These are phyloP conservation scores for Anguilla megastoma DNA, from an alignment of 2,797 vertebrate genomes.

Conservation along the genomic window DNA sequence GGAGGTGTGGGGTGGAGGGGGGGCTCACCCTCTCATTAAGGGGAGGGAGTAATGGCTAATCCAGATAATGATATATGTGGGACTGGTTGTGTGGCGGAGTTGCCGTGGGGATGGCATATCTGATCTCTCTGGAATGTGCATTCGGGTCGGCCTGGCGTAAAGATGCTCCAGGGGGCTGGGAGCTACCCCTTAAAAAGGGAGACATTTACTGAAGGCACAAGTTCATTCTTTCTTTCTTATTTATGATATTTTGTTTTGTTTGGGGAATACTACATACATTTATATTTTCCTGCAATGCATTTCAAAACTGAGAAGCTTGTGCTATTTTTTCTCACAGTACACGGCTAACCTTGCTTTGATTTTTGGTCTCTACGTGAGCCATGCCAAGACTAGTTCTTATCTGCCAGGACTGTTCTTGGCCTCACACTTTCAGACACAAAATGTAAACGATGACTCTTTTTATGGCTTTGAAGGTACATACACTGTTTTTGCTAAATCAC, in stretches of 20 bases:
- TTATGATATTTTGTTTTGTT: background rate
- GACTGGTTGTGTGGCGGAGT: constrained; percentile 38
- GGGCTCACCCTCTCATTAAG: constrained; percentile 11
- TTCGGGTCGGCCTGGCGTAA: constrained; percentile 27
- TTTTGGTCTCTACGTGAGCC: background rate
- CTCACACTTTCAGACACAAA: background rate
- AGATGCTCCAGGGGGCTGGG: background rate
- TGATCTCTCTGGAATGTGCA: constrained; percentile 46
- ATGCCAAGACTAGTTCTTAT: background rate
- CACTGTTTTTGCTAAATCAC: background rate
- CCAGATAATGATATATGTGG: constrained; percentile 47
- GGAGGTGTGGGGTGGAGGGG: constrained; percentile 23
- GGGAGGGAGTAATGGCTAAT: constrained; percentile 41
- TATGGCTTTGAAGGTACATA: background rate
- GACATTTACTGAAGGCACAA: constrained; percentile 3
- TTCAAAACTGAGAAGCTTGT: background rate
- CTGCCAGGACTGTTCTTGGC: background rate
- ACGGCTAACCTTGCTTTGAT: background rate
- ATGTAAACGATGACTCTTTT: background rate
- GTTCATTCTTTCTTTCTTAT: background rate
- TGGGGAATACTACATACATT: background rate
- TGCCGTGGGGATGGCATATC: constrained; percentile 40
- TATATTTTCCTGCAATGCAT: background rate
- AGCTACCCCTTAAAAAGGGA: constrained; percentile 2
- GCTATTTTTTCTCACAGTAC: background rate